Evolutionary conservation across 1,140 invertebrate species (phyloP).

Genomic region (Batillaria attramentaria): DNA sequence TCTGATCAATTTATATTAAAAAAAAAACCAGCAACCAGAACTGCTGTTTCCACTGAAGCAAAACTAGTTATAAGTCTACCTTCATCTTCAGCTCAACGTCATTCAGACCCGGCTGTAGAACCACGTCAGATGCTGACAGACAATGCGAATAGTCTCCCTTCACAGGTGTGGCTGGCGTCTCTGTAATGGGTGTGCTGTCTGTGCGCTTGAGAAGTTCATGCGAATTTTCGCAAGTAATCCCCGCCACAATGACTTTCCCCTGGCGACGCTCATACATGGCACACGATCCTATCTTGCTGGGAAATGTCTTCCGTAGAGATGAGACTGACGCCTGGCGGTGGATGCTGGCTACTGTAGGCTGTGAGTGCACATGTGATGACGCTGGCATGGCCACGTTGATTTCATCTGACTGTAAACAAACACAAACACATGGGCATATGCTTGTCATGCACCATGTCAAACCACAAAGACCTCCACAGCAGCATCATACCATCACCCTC

Average conservation of each 20-base stretch:
- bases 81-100: conserved; percentile 40
- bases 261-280: conserved; percentile 84
- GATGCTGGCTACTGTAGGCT: too few species aligned
- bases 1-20: not conserved
- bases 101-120: conserved; percentile 54
- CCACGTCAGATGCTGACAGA: conserved; percentile 33
- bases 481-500: too few species aligned
- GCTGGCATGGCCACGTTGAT: too few species aligned
- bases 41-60: not conserved
- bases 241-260: conserved; percentile 74
- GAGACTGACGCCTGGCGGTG: not conserved
- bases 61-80: too few species aligned
- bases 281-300: conserved; percentile 77
- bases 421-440: too few species aligned
- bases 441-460: too few species aligned
- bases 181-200: conserved; percentile 69
- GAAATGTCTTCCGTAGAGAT: conserved; percentile 45
- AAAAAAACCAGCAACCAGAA: not conserved
- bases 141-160: conserved; percentile 41
- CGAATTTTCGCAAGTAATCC: conserved; percentile 68
- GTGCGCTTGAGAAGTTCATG: conserved; percentile 60
- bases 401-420: too few species aligned
- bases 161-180: not conserved
- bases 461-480: too few species aligned
- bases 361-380: too few species aligned